Base-by-base conservation (phyloP, 2,113 vertebrate species). In the Xenus cinereus region DNA sequence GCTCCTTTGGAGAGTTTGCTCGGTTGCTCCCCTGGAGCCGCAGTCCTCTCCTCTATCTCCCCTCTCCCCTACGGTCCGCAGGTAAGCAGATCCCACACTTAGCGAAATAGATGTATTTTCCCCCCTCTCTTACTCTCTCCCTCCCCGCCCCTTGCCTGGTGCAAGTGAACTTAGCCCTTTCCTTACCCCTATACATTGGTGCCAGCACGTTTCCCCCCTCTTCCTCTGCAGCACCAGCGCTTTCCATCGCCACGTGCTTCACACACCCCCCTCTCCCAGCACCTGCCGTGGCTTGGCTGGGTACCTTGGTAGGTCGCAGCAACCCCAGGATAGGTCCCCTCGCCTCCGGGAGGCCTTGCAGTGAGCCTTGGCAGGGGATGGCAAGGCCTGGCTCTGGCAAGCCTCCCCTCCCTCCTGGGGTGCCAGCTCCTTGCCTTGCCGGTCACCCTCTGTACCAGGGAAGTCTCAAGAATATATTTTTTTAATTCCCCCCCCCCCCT, bases 11-110 rank as follows among this genome's bases (percentile, higher is more conserved):
- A 24, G 43, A 30, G 59, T 82, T 51, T 50, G 48, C 57, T 4
- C 50, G 35, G 75, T 14, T 33, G 50, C 66, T 78, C 26, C 39
- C 24, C 16, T 7, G n/a, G 35, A 86, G 56, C 81, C 83, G 83
- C 83, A 71, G 86, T 35, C 32, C 32, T 74, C 67, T 76, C 63
- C 21, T 14, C 12, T 28, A 13, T 22, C 57, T 21, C 33, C n/a
- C 19, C 20, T 51, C 62, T 33, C 33, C 75, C 46, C 27, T 56
- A 12, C 3, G 37, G 3, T 50, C 59, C 91, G 26, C 95, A 96
- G 95, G 95, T 96, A 94, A 96, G 95, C 91, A 87, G 78, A 77
- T 87, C 74, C 91, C 89, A 12, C 56, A 3, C 82, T 69, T 33
- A 7, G 71, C 19, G 23, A 16, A n/a, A 5, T 5, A 4, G 81